These are phyloP conservation scores for Xyliphius kryptos DNA, from an alignment of 2,113 vertebrate species.

Conservation along the genomic window DNA sequence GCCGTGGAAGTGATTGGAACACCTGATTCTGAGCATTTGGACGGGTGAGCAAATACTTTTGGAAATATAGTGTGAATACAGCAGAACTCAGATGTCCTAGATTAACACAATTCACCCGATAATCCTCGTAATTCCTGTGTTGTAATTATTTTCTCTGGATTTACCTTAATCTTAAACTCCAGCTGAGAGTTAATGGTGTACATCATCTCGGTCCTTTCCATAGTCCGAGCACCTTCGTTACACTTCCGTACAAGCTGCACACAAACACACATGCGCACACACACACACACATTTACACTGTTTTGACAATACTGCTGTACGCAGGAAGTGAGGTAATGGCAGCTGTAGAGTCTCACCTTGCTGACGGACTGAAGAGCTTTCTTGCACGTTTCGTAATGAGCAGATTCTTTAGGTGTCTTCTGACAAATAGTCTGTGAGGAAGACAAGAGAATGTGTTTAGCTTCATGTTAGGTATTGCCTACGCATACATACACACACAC, in stretches of 20 bases:
- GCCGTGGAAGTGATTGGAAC: too few relatives aligned
- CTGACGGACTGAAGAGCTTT: constrained; percentile 84
- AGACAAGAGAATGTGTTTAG: background rate
- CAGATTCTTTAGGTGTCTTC: constrained; percentile 83
- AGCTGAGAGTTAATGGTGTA: constrained; percentile 95
- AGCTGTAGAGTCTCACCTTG: constrained; percentile 70
- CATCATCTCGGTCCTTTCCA: constrained; percentile 98
- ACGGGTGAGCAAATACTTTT: too few relatives aligned
- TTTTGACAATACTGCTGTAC: background rate
- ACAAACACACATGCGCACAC: constrained; percentile 23
- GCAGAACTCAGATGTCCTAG: too few relatives aligned
- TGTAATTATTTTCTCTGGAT: too few relatives aligned
- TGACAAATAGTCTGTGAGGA: constrained; percentile 89
- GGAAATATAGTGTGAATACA: too few relatives aligned
- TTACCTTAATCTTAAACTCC: constrained; percentile 97
- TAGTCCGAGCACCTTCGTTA: constrained; percentile 91
- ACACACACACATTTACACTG: constrained; percentile 16
- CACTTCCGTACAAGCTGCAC: constrained; percentile 86
- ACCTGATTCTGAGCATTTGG: too few relatives aligned
- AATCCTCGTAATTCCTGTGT: too few relatives aligned
- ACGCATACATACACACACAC: too few relatives aligned
- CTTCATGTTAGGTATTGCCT: too few relatives aligned
- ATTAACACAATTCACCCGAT: too few relatives aligned
- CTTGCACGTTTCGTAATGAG: constrained; percentile 77
- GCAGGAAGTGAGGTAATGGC: background rate